phyloP scores from a whole-genome alignment of 2,113 vertebrate species.

The Lipophrys pholis region DNA sequence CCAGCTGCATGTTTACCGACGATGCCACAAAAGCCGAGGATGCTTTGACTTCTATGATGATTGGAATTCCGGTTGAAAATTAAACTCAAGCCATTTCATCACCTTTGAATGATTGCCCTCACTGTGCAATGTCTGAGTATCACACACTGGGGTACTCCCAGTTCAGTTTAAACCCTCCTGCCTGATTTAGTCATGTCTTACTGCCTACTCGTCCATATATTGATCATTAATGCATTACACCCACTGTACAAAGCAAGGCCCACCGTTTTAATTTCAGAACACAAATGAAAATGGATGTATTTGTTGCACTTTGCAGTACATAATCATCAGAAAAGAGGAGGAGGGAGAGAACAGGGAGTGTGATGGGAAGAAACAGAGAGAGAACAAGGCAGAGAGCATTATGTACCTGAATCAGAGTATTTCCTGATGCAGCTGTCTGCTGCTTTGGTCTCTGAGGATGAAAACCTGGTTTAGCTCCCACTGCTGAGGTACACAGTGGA shows the following conservation, averaged over 20 bases:
- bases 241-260: conserved; percentile 41
- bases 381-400: conserved; percentile 47
- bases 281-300: conserved; percentile 14
- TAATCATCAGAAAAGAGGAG: conserved; percentile 41
- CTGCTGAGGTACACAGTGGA: conserved; percentile 57
- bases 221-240: conserved; percentile 63
- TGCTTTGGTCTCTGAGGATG: conserved; percentile 71
- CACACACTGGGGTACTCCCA: conserved; percentile 58
- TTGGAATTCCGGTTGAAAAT: conserved; percentile 12
- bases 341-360: conserved; percentile 33
- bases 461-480: conserved; percentile 64
- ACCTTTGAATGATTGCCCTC: conserved; percentile 43
- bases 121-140: conserved; percentile 48
- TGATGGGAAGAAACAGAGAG: conserved; percentile 37
- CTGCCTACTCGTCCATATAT: conserved; percentile 66
- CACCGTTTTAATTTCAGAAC: conserved; percentile 22
- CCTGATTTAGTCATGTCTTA: conserved; percentile 64
- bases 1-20: conserved; percentile 20
- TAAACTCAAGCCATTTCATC: conserved; percentile 40
- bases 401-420: conserved; percentile 69
- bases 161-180: conserved; percentile 54
- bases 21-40: conserved; percentile 25
- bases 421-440: conserved; percentile 68
- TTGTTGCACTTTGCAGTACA: conserved; percentile 17
- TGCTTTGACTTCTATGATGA: conserved; percentile 19